phyloP scores from a whole-genome alignment of 1,140 invertebrate species.

The Eueides isabella region DNA sequence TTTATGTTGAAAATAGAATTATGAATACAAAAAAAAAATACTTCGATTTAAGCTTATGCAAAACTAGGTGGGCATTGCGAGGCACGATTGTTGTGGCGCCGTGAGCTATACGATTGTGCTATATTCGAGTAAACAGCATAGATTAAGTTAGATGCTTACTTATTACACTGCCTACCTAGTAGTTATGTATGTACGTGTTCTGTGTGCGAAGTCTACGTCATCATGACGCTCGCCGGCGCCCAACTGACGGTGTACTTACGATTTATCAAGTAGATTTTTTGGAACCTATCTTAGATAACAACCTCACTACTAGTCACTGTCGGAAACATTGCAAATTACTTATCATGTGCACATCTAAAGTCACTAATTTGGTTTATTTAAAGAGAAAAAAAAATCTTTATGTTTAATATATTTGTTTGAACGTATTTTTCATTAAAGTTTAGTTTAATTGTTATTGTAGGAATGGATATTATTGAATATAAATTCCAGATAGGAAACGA shows the following conservation, averaged over 20 bases:
- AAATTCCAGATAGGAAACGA: no score
- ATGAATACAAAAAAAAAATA: slow-evolving; percentile 3
- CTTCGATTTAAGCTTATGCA: slow-evolving; percentile 35
- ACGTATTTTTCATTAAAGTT: no score
- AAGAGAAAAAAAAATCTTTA: no score
- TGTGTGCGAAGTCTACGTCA: slow-evolving; percentile 46
- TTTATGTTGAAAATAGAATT: not conserved
- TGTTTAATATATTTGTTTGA: not conserved
- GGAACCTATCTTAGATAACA: slow-evolving; percentile 34
- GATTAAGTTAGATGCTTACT: slow-evolving; percentile 11
- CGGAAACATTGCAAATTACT: not conserved
- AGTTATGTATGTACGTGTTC: slow-evolving; percentile 32
- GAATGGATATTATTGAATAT: no score
- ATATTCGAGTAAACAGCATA: slow-evolving; percentile 32
- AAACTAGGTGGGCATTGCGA: slow-evolving; percentile 14
- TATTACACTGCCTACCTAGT: slow-evolving; percentile 29
- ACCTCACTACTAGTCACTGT: slow-evolving; percentile 3
- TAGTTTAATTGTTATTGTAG: no score
- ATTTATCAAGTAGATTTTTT: slow-evolving; percentile 38
- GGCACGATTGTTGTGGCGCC: slow-evolving; percentile 23
- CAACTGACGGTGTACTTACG: slow-evolving; percentile 41
- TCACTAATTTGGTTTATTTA: not conserved
- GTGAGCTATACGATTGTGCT: slow-evolving; percentile 4
- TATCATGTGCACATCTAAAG: not conserved
- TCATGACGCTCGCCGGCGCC: slow-evolving; percentile 48